Evolutionary conservation across 1,140 invertebrate genomes (phyloP).

Genomic region (Colletes gigas): DNA sequence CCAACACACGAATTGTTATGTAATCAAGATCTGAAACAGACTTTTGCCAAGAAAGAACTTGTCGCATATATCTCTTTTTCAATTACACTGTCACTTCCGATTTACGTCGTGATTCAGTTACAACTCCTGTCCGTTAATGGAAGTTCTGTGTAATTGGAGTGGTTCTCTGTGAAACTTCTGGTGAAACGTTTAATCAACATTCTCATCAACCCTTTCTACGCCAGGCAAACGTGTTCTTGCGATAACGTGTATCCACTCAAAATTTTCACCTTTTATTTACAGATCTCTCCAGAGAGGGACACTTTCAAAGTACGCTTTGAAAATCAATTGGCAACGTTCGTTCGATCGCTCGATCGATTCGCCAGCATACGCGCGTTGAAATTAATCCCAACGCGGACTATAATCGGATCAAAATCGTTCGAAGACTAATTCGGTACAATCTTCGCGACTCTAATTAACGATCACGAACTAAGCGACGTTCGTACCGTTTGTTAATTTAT

Average conservation of each 20-base stretch:
- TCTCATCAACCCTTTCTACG: slow-evolving; percentile 8
- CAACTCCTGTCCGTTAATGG: slow-evolving; percentile 6
- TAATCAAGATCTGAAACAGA: too few relatives aligned
- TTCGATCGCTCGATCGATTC: too few relatives aligned
- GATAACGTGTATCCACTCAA: slow-evolving; percentile 10
- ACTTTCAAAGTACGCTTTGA: too few relatives aligned
- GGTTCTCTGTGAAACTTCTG: slow-evolving; percentile 4
- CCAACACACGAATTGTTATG: not conserved
- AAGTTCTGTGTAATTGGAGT: slow-evolving; percentile 28
- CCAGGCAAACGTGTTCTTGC: slow-evolving; percentile 12
- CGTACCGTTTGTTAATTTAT: not conserved
- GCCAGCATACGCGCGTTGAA: too few relatives aligned
- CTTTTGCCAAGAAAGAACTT: not conserved
- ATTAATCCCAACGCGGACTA: too few relatives aligned
- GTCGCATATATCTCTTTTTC: not conserved
- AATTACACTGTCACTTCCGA: slow-evolving; percentile 16
- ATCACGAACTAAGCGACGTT: too few relatives aligned
- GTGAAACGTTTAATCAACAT: slow-evolving; percentile 36
- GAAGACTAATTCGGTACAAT: too few relatives aligned
- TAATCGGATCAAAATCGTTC: too few relatives aligned
- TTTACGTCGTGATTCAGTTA: not conserved
- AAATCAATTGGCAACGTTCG: too few relatives aligned
- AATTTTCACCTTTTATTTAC: not conserved
- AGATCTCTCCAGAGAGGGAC: too few relatives aligned
- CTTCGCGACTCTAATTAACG: too few relatives aligned